These are phyloP conservation scores for Motacilla tschutschensis DNA, from an alignment of 2,113 vertebrate species.

Conservation along the genomic window DNA sequence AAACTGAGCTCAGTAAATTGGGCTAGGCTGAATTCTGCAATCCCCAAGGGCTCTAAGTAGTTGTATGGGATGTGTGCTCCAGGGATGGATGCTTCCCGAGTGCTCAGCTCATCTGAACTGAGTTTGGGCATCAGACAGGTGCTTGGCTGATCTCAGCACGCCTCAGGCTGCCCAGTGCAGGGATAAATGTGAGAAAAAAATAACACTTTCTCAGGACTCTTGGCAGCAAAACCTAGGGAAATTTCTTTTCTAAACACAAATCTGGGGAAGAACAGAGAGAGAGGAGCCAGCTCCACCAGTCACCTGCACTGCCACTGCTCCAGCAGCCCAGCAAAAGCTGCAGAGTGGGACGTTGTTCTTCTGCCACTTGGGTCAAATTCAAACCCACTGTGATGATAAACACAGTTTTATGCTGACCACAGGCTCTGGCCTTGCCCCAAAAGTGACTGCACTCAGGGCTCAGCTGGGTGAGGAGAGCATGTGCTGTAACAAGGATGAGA, in stretches of 20 bases:
- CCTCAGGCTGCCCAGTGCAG: not conserved
- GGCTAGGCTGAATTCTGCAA: not conserved
- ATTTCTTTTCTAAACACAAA: not conserved
- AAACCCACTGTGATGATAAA: not conserved
- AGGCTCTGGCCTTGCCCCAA: not conserved
- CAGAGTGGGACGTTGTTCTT: not conserved
- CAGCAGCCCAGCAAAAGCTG: not conserved
- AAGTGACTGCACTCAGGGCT: rapidly evolving
- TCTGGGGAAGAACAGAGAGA: not conserved
- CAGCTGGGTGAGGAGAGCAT: not conserved
- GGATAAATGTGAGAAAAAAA: not conserved
- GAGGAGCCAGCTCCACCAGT: not conserved
- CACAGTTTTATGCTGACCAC: not conserved
- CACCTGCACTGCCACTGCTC: not conserved
- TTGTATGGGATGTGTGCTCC: not conserved
- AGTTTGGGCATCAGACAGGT: not conserved
- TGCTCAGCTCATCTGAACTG: not conserved
- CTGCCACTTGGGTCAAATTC: not conserved
- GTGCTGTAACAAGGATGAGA: not conserved
- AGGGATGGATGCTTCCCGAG: not conserved
- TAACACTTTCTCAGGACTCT: not conserved
- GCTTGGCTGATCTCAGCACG: not conserved
- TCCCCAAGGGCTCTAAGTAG: not conserved
- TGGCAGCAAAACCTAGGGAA: not conserved
- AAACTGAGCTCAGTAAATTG: not conserved